These are phyloP conservation scores for Hippoglossus stenolepis DNA, from an alignment of 2,113 vertebrate species.

Conservation along the genomic window DNA sequence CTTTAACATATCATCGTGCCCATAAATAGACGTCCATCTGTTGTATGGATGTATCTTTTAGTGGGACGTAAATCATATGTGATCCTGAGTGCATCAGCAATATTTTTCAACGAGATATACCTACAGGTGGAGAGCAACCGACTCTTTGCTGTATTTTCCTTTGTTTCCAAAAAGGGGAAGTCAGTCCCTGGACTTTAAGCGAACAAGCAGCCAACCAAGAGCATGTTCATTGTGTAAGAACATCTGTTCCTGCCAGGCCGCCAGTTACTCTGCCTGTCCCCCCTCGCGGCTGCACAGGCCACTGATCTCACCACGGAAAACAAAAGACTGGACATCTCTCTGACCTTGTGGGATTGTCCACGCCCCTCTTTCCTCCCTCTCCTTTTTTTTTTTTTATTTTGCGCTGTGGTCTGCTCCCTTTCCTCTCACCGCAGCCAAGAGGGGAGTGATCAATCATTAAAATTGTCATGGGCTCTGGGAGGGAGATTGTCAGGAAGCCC, in stretches of 20 bases:
- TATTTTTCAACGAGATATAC: slow-evolving; percentile 15
- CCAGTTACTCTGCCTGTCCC: slow-evolving; percentile 56
- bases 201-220: slow-evolving; percentile 53
- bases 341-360: slow-evolving; percentile 75
- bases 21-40: slow-evolving; percentile 27
- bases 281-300: slow-evolving; percentile 51
- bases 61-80: slow-evolving; percentile 34
- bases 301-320: slow-evolving; percentile 71
- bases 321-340: slow-evolving; percentile 72
- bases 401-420: slow-evolving; percentile 29
- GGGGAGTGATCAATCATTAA: slow-evolving; percentile 72
- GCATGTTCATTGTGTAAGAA: slow-evolving; percentile 68
- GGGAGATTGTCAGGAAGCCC: slow-evolving; percentile 62
- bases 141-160: slow-evolving; percentile 43
- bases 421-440: slow-evolving; percentile 54
- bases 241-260: slow-evolving; percentile 70
- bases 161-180: slow-evolving; percentile 50
- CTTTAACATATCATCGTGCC: slow-evolving; percentile 7
- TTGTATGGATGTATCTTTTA: slow-evolving; percentile 27
- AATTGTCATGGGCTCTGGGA: slow-evolving; percentile 66
- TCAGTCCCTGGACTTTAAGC: slow-evolving; percentile 43
- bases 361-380: slow-evolving; percentile 50
- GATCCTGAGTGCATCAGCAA: slow-evolving; percentile 45
- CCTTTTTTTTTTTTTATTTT: slow-evolving; percentile 16
- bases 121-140: slow-evolving; percentile 30